Percentiles rank a stretch among this genome's conserved stretches.
phyloP scores from a whole-genome alignment of 35 echinoderm and acorn worm genomes.

The Ophioderma brevispina region DNA sequence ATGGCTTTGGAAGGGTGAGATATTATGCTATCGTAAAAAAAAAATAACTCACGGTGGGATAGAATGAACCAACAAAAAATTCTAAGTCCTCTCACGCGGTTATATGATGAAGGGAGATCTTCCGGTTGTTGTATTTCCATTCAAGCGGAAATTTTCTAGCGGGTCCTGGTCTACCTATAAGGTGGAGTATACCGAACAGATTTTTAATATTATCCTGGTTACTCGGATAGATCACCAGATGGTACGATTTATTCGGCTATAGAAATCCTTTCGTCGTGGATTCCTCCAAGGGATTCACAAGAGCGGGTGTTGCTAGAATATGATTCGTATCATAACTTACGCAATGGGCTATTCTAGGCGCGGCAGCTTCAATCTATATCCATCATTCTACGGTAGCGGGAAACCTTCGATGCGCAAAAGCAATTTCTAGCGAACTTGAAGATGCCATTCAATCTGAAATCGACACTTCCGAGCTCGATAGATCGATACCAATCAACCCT shows the following conservation, averaged over 20 bases:
- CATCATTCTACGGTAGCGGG: not conserved
- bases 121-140: too few species aligned
- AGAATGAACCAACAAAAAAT: not conserved
- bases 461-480: not conserved
- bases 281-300: too few species aligned
- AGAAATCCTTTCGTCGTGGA: too few species aligned
- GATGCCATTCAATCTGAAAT: not conserved
- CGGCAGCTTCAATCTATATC: not conserved
- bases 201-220: not conserved
- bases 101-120: too few species aligned
- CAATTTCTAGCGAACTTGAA: not conserved
- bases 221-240: not conserved
- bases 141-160: too few species aligned
- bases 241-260: too few species aligned
- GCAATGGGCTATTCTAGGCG: not conserved
- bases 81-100: too few species aligned
- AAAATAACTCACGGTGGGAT: not conserved
- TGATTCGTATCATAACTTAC: not conserved
- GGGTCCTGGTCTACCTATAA: too few species aligned
- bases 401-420: not conserved
- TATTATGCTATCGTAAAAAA: too few species aligned
- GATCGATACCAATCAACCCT: not conserved
- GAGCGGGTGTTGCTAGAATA: not conserved
- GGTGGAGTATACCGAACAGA: not conserved
- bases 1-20: not conserved